A percentile compares a stretch with the other conserved stretches of the same genome.
Conservation (phyloP, 2,888 invertebrate genomes). For the Trichogramma evanescens region DNA sequence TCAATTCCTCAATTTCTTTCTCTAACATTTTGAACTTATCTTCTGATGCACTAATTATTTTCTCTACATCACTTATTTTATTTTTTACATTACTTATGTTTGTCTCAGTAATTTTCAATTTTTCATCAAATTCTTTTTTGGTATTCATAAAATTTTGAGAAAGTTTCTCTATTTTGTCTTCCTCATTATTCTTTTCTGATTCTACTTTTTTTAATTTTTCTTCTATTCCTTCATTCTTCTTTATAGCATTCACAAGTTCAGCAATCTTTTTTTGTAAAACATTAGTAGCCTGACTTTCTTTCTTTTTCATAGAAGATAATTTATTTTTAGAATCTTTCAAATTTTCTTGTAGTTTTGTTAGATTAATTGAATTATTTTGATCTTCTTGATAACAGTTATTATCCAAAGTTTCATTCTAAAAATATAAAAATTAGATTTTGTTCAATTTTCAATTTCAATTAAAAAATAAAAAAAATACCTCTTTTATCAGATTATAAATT, state of each 20-base stretch:
- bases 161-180: conserved; percentile 1
- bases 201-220: background rate
- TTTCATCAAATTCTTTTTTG: background rate
- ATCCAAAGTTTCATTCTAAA: conserved; percentile 8
- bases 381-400: background rate
- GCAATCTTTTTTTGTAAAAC: conserved; percentile 13
- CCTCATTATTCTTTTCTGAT: conserved; percentile 8
- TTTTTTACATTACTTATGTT: conserved; percentile 7
- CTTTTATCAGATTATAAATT: conserved; percentile 1
- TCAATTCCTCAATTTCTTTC: conserved; percentile 7
- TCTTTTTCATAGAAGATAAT: conserved; percentile 5
- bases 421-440: background rate
- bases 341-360: conserved; percentile 8
- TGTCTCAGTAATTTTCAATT: conserved; percentile 7
- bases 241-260: conserved; percentile 9
- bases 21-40: conserved; percentile 5
- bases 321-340: conserved; percentile 9
- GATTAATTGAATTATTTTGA: conserved; percentile 1
- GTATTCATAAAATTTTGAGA: background rate
- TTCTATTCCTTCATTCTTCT: conserved; percentile 9
- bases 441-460: background rate
- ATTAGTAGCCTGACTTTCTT: conserved; percentile 8
- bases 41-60: background rate
- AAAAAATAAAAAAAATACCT: conserved; percentile 3
- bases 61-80: conserved; percentile 3